These are phyloP conservation scores for Aphaenogaster rudis DNA, from an alignment of 1,140 invertebrate genomes.

Conservation along the genomic window DNA sequence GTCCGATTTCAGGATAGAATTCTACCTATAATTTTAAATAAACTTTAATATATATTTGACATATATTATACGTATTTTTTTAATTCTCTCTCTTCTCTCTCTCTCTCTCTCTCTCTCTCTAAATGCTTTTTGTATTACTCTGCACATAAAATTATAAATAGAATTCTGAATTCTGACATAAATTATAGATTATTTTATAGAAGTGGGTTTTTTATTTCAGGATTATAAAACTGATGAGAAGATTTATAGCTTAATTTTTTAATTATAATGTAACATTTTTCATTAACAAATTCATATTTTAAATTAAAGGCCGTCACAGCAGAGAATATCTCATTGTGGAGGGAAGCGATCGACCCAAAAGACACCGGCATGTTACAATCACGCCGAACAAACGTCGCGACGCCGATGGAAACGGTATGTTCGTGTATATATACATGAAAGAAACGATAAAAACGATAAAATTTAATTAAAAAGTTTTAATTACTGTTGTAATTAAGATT, in stretches of 20 bases:
- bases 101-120: too few relatives aligned
- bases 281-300: neutral
- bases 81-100: neutral
- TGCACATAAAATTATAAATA: neutral
- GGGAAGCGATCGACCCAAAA: slow-evolving; percentile 79
- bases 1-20: neutral
- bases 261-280: neutral
- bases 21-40: neutral
- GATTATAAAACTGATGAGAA: slow-evolving; percentile 26
- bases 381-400: slow-evolving; percentile 77
- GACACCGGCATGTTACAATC: slow-evolving; percentile 80
- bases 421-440: neutral
- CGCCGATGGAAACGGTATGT: slow-evolving; percentile 78
- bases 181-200: neutral
- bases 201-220: neutral
- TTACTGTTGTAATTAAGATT: neutral
- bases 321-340: slow-evolving; percentile 77
- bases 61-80: neutral
- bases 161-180: neutral
- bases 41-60: neutral
- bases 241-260: neutral
- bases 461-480: slow-evolving; percentile 11
- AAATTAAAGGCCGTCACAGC: slow-evolving; percentile 22
- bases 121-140: neutral
- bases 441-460: neutral